Evolutionary conservation across 2,888 invertebrate species (phyloP).

Genomic region (Drosophila longiperda): DNA sequence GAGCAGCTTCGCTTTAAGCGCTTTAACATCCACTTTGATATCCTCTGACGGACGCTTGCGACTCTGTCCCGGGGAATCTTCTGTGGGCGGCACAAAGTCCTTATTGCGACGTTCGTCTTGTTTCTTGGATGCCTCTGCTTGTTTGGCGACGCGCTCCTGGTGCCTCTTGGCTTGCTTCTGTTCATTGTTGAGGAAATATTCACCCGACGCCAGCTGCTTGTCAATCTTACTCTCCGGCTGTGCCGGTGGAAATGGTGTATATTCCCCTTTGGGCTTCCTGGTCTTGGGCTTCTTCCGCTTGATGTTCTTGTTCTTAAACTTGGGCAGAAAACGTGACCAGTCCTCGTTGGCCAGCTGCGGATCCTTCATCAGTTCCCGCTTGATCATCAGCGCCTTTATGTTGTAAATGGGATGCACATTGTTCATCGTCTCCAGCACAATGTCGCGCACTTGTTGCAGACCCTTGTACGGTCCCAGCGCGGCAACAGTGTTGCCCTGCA

Average conservation of each 20-base stretch:
- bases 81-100: slow-evolving; percentile 93
- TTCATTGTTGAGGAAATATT: slow-evolving; percentile 97
- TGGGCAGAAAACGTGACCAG: slow-evolving; percentile 98
- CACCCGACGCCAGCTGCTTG: slow-evolving; percentile 96
- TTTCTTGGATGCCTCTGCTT: slow-evolving; percentile 89
- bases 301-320: slow-evolving; percentile 95
- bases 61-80: slow-evolving; percentile 80
- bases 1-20: slow-evolving; percentile 91
- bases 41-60: slow-evolving; percentile 61
- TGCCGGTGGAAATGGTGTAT: slow-evolving; percentile 98
- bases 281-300: slow-evolving; percentile 95
- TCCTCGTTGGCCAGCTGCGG: slow-evolving; percentile 95
- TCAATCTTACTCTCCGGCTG: slow-evolving; percentile 97
- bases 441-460: slow-evolving; percentile 92
- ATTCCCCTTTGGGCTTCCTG: slow-evolving; percentile 95
- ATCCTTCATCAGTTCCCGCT: slow-evolving; percentile 96
- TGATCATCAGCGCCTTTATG: slow-evolving; percentile 98
- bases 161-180: slow-evolving; percentile 90
- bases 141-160: slow-evolving; percentile 92
- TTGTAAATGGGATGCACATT: slow-evolving; percentile 99
- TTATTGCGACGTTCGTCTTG: slow-evolving; percentile 91
- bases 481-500: slow-evolving; percentile 98
- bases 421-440: slow-evolving; percentile 98
- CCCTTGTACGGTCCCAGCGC: slow-evolving; percentile 98
- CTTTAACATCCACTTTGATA: slow-evolving; percentile 88